Evolutionary conservation across 2,888 invertebrate genomes (phyloP), one percentile per base, ranked within the genome.

Genomic region (Sminthurides aquaticus): DNA sequence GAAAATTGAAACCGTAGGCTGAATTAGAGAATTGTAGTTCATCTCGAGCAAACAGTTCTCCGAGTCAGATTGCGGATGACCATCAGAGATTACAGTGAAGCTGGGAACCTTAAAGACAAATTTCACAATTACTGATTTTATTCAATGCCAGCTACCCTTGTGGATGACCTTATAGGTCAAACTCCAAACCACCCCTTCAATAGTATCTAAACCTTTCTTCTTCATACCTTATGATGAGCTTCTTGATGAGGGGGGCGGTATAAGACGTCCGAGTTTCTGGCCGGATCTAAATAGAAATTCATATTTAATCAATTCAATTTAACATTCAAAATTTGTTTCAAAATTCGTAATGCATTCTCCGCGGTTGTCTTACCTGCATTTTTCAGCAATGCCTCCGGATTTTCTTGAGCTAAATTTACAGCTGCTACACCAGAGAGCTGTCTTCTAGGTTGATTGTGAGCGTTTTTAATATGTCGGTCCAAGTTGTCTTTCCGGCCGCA

Each of bases 391-490:
- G 34, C 60, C 24, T n/a, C 56, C 28, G 55, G 60, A 20, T 61
- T 60, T 29, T 63, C 18, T 20, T 62, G 60, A 1, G 66, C 68
- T 58, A 72, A 74, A 54, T 73, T 72, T 2, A 71, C 71, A 1
- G 73, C 73, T 3, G 74, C 74, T 64, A 73, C 71, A 58, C 73
- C 71, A 8, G 74, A 72, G 3, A 74, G 61, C 54, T 73, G 68
- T 55, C 71, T 73, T 57, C 69, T 74, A 8, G 74, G 71, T 28
- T 73, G 73, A 58, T 74, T 74, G 62, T 74, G 74, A 28, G 71
- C 72, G 52, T 74, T 74, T 49, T 73, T 73, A 8, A 73, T 74
- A 57, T 74, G 74, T 3, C 74, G 52, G 55, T 74, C 68, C 8
- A 68, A 55, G 34, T 68, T 68, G 55, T 68, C 68, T 52, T 68